Conservation (phyloP, 2,888 invertebrate species). For the Drosophila pegasa region DNA sequence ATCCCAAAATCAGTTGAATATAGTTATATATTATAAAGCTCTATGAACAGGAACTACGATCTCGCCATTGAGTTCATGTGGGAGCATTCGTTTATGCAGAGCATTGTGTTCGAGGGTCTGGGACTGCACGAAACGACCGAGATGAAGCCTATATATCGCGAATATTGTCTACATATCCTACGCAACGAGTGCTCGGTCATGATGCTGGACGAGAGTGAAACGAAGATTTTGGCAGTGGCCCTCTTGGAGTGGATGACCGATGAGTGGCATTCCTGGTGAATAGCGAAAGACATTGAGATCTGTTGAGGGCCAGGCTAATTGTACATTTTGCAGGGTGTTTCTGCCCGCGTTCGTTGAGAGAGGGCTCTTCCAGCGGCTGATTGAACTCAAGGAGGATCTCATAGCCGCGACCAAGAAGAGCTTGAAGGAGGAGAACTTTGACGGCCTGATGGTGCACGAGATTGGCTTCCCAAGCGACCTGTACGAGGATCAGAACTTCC, state of each 20-base stretch:
- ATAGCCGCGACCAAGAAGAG: conserved; percentile 32
- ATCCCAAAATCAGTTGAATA: neutral
- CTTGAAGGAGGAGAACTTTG: conserved; percentile 19
- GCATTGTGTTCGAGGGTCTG: conserved; percentile 51
- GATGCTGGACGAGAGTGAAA: conserved; percentile 55
- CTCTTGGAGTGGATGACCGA: conserved; percentile 70
- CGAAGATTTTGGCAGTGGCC: conserved; percentile 56
- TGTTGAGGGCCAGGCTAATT: neutral
- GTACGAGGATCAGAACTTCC: conserved; percentile 44
- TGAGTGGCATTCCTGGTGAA: conserved; percentile 71
- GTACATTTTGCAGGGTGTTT: conserved; percentile 35
- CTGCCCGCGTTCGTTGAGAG: conserved; percentile 50
- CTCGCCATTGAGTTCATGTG: conserved; percentile 67
- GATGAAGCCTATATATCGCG: conserved; percentile 48
- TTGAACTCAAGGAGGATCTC: conserved; percentile 43
- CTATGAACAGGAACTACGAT: conserved; percentile 47
- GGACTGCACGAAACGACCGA: conserved; percentile 34
- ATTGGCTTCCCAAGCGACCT: conserved; percentile 45
- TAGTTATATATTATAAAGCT: too few relatives aligned
- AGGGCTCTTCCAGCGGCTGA: conserved; percentile 57
- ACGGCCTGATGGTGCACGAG: conserved; percentile 60
- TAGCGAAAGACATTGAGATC: neutral
- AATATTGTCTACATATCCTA: conserved; percentile 59
- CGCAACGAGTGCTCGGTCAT: conserved; percentile 67
- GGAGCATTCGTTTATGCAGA: conserved; percentile 49